Conservation (phyloP, 2,113 vertebrate genomes). For the Pyrgilauda ruficollis region DNA sequence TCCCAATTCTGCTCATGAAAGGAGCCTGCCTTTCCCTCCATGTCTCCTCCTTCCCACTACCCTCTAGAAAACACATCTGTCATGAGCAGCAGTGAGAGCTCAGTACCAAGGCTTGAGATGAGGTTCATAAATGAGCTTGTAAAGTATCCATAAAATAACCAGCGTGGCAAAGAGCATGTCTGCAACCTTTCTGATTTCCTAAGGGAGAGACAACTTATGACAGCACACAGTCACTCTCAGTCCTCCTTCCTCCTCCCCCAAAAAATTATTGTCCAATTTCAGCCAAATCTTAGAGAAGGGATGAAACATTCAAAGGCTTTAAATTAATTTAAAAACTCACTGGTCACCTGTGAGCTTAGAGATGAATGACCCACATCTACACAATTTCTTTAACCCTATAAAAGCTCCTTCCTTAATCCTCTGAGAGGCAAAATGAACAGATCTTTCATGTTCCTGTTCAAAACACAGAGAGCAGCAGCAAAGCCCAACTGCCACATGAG, state of each 20-base stretch:
- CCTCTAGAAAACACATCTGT: neutral
- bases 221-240: neutral
- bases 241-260: neutral
- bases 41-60: neutral
- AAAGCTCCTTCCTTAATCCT: neutral
- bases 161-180: neutral
- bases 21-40: neutral
- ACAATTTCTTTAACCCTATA: neutral
- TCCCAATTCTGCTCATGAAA: neutral
- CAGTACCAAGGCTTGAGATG: neutral
- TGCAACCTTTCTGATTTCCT: neutral
- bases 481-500: neutral
- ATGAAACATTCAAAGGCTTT: neutral
- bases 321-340: neutral
- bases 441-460: conserved; percentile 69
- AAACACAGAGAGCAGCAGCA: neutral
- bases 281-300: neutral
- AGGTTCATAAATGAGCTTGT: neutral
- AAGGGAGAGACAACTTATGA: neutral
- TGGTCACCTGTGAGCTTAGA: neutral
- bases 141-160: neutral
- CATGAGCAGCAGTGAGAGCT: neutral
- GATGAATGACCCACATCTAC: fast-evolving
- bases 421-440: neutral
- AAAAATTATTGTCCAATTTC: conserved; percentile 2